Percentiles rank a stretch among this genome's conserved stretches.
Conservation (phyloP, 2,113 vertebrate genomes). For the Alethe diademata region DNA sequence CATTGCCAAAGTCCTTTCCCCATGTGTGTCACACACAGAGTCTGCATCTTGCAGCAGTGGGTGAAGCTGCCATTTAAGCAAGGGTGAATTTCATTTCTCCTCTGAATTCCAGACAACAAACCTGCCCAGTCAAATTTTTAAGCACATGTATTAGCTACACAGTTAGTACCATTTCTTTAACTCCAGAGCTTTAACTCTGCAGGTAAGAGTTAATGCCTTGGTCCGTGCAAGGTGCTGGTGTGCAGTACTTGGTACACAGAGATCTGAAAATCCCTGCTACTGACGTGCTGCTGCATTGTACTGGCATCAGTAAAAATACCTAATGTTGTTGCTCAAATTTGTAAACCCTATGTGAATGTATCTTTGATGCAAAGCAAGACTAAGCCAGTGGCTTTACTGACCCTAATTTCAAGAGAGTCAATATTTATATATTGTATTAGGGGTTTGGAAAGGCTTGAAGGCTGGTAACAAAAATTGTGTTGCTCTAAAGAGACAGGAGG, state of each 20-base stretch:
- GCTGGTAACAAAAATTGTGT: neutral
- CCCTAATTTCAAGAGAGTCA: neutral
- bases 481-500: neutral
- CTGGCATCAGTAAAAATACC: neutral
- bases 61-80: neutral
- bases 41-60: neutral
- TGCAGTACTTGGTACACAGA: neutral
- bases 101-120: neutral
- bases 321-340: neutral
- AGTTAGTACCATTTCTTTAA: neutral
- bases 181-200: neutral
- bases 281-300: neutral
- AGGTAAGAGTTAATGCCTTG: neutral
- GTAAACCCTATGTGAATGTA: neutral
- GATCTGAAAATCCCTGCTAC: neutral
- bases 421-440: neutral
- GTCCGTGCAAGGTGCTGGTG: neutral
- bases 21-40: rapidly evolving
- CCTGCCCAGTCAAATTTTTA: neutral
- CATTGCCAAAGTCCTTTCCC: neutral
- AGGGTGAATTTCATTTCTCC: neutral
- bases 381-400: neutral
- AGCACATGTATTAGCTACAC: neutral
- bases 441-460: neutral
- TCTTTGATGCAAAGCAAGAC: neutral